phyloP scores from a whole-genome alignment of 2,888 invertebrate genomes.

The Agonopterix arenella region DNA sequence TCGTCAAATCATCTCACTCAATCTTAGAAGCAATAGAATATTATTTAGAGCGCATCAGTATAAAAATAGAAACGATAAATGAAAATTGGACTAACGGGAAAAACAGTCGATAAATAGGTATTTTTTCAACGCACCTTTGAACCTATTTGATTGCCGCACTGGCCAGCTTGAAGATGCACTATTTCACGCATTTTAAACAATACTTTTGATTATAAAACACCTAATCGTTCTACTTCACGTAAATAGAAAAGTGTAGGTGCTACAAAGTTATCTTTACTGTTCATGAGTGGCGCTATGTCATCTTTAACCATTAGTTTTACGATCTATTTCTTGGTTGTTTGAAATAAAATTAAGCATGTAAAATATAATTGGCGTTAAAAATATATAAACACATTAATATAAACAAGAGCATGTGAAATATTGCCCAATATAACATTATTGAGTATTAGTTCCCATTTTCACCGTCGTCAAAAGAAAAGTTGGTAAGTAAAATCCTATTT shows the following conservation, averaged over 20 bases:
- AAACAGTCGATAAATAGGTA: conserved; percentile 2
- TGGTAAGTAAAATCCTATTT: conserved; percentile 16
- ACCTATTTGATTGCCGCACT: conserved; percentile 95
- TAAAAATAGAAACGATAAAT: conserved; percentile 8
- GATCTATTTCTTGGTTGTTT: no score
- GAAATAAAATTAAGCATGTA: no score
- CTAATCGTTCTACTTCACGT: conserved; percentile 9
- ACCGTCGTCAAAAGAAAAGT: conserved; percentile 1
- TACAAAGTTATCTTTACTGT: conserved; percentile 6
- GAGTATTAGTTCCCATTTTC: background rate
- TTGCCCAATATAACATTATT: no score
- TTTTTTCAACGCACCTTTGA: conserved; percentile 81
- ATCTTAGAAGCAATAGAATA: no score
- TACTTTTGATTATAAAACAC: conserved; percentile 21
- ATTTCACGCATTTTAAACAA: conserved; percentile 88
- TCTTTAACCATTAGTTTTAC: no score
- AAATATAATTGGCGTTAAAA: no score
- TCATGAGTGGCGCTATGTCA: background rate
- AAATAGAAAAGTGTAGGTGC: conserved; percentile 13
- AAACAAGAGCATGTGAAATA: no score
- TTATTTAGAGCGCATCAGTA: conserved; percentile 5
- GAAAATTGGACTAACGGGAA: conserved; percentile 4
- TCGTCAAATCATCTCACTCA: background rate
- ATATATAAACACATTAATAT: no score
- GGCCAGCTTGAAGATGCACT: conserved; percentile 92